A percentile compares a stretch with the other conserved stretches of the same genome.
Conservation (phyloP, 2,797 vertebrate genomes). For the Pachyuromys duprasi region DNA sequence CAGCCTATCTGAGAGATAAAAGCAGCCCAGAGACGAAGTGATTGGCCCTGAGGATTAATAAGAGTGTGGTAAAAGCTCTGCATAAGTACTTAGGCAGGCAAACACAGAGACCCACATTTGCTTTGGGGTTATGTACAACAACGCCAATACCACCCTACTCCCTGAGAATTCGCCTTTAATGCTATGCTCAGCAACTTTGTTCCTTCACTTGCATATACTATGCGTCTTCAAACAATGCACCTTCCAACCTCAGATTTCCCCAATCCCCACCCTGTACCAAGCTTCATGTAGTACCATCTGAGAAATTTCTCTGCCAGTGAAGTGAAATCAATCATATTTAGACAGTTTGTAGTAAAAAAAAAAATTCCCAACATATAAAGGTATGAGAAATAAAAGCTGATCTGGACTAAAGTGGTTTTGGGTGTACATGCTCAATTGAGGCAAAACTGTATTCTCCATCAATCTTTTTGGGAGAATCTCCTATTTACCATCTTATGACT, state of each 20-base stretch:
- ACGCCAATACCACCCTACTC: too few species aligned
- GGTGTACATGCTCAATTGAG: not conserved
- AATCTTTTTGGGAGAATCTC: not conserved
- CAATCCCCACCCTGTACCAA: not conserved
- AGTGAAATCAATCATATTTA: not conserved
- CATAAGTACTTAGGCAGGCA: not conserved
- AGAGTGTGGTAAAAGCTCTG: conserved; percentile 3
- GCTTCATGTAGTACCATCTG: not conserved
- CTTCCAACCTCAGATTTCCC: not conserved
- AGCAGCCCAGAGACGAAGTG: not conserved
- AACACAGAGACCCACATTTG: not conserved
- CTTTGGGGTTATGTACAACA: not conserved
- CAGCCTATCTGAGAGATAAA: not conserved
- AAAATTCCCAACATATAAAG: not conserved
- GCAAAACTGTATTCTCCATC: not conserved
- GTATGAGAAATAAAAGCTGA: not conserved
- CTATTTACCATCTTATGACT: not conserved
- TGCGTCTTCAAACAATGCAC: not conserved
- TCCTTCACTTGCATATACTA: not conserved
- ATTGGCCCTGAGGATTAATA: not conserved
- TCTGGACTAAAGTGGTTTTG: not conserved
- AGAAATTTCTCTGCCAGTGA: not conserved
- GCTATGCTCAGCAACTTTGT: not conserved
- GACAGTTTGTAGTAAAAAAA: not conserved
- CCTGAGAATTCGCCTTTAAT: not conserved